These are phyloP conservation scores for Mesopsocus fuscifrons DNA, from an alignment of 2,888 invertebrate genomes.

Conservation along the genomic window DNA sequence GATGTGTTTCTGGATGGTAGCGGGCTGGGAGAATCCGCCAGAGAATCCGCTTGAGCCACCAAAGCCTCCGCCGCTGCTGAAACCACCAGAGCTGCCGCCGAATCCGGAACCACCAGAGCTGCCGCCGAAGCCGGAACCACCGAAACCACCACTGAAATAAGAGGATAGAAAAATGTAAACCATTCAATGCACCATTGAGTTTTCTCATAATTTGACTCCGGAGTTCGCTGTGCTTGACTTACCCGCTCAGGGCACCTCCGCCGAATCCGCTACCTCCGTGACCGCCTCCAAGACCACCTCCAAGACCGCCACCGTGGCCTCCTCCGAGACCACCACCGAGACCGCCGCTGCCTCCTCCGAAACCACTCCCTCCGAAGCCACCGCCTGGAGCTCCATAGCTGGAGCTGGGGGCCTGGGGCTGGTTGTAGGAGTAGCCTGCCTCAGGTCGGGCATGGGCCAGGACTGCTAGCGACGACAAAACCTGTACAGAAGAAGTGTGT, in stretches of 20 bases:
- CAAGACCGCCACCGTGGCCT: conserved; percentile 19
- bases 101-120: conserved; percentile 15
- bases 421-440: conserved; percentile 13
- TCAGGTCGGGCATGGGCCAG: conserved; percentile 20
- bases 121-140: conserved; percentile 12
- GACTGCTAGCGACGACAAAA: conserved; percentile 20
- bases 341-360: conserved; percentile 13
- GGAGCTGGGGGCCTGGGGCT: conserved; percentile 9
- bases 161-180: too few relatives aligned
- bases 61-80: conserved; percentile 19
- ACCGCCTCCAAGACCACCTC: conserved; percentile 20
- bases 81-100: conserved; percentile 31
- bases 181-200: too few relatives aligned
- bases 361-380: conserved; percentile 12
- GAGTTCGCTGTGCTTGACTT: too few relatives aligned
- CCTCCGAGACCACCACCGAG: conserved; percentile 31
- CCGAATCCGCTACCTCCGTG: conserved; percentile 13
- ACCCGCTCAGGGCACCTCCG: too few relatives aligned
- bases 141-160: conserved; percentile 17
- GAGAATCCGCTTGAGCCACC: conserved; percentile 20
- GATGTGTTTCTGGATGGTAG: conserved; percentile 56
- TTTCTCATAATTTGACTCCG: too few relatives aligned
- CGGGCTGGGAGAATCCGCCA: conserved; percentile 15
- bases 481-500: conserved; percentile 16
- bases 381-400: conserved; percentile 12